These are phyloP conservation scores for Alexandromys oeconomus DNA, from an alignment of 2,797 vertebrate species.

Conservation along the genomic window DNA sequence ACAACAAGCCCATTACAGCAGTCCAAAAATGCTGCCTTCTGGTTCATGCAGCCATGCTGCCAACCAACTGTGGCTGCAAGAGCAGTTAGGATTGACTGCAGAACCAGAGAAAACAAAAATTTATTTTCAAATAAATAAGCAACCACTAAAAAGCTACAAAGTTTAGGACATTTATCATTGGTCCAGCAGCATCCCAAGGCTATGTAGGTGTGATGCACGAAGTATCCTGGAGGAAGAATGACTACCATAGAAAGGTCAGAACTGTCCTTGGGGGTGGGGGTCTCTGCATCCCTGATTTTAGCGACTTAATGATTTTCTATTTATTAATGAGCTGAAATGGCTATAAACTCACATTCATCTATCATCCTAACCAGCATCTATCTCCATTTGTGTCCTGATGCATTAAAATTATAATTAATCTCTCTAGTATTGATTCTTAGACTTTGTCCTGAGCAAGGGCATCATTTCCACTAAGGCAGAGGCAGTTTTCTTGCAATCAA, in stretches of 20 bases:
- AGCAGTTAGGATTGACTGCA: background rate
- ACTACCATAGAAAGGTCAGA: accelerated
- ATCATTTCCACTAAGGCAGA: slow-evolving; percentile 38
- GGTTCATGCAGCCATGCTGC: background rate
- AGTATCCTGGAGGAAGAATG: background rate
- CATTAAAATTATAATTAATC: slow-evolving; percentile 71
- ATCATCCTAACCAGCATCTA: slow-evolving; percentile 43
- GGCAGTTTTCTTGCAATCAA: background rate
- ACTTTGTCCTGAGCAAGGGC: slow-evolving; percentile 68
- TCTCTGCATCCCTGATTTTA: background rate
- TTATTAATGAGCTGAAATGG: slow-evolving; percentile 31
- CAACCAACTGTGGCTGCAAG: background rate
- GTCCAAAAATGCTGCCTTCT: background rate
- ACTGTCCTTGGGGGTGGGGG: background rate
- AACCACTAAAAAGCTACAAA: background rate
- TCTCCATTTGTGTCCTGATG: slow-evolving; percentile 65
- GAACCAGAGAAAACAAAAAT: background rate
- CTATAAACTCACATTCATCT: slow-evolving; percentile 42
- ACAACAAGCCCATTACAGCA: background rate
- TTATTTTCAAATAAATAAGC: background rate
- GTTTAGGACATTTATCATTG: background rate
- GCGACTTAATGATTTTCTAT: background rate
- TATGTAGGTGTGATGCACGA: accelerated
- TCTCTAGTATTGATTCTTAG: slow-evolving; percentile 52
- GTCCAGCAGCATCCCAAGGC: background rate